These are phyloP conservation scores for Calliscelio sp. DNA, from an alignment of 2,888 invertebrate species.

Conservation along the genomic window DNA sequence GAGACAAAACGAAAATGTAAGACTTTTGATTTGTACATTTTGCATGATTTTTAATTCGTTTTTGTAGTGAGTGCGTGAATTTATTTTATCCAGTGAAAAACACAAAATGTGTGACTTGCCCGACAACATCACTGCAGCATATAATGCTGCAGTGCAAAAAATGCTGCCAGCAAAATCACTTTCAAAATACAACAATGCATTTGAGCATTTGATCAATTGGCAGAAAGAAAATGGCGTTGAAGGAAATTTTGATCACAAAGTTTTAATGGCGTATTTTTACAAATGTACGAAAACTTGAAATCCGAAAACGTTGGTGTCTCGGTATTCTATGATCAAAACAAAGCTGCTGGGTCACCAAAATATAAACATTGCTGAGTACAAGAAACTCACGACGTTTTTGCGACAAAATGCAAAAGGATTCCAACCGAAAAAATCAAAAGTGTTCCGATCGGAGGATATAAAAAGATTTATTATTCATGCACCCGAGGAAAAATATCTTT, in stretches of 20 bases:
- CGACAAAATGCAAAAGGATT: slow-evolving; percentile 33
- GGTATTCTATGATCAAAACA: slow-evolving; percentile 22
- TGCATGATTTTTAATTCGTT: slow-evolving; percentile 27
- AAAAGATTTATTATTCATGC: slow-evolving; percentile 7
- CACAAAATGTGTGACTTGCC: slow-evolving; percentile 23
- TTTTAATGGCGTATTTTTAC: slow-evolving; percentile 32
- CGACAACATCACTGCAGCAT: no score
- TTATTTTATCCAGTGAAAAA: not conserved
- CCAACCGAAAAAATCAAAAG: slow-evolving; percentile 26
- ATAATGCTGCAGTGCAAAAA: slow-evolving; percentile 31
- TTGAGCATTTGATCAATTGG: slow-evolving; percentile 25
- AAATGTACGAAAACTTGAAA: slow-evolving; percentile 20
- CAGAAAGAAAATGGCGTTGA: slow-evolving; percentile 11
- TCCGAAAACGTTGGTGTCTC: slow-evolving; percentile 33
- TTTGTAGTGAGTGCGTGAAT: slow-evolving; percentile 23
- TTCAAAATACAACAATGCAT: slow-evolving; percentile 23
- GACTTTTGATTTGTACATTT: not conserved
- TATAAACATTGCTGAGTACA: slow-evolving; percentile 24
- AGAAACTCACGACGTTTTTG: slow-evolving; percentile 26
- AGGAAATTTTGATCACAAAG: slow-evolving; percentile 30
- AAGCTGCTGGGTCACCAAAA: slow-evolving; percentile 5
- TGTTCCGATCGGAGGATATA: slow-evolving; percentile 30
- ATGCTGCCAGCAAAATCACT: slow-evolving; percentile 25
- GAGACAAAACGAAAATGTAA: slow-evolving; percentile 7
- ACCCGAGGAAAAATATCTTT: slow-evolving; percentile 22